Conservation (phyloP, 2,888 invertebrate genomes). For the Aquatica leii region DNA sequence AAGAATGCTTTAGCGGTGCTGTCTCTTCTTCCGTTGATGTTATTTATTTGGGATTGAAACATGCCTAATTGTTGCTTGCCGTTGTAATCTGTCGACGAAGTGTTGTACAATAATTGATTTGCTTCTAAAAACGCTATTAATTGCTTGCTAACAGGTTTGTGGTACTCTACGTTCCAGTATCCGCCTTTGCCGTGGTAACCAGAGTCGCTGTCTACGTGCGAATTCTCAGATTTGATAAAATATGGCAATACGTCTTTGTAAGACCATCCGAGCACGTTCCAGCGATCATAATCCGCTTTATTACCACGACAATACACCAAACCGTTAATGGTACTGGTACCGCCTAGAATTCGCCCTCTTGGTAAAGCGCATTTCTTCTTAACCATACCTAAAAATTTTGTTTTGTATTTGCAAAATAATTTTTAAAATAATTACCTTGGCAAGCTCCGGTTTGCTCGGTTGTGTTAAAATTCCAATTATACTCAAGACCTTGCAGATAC, state of each 20-base stretch:
- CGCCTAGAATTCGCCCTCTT: slow-evolving; percentile 42
- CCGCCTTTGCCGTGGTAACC: slow-evolving; percentile 72
- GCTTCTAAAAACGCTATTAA: slow-evolving; percentile 70
- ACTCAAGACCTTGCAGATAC: slow-evolving; percentile 25
- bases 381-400: slow-evolving; percentile 37
- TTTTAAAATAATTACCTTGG: slow-evolving; percentile 9
- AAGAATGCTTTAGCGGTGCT: slow-evolving; percentile 70
- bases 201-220: slow-evolving; percentile 64
- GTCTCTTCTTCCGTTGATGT: slow-evolving; percentile 66
- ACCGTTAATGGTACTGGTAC: slow-evolving; percentile 41
- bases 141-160: slow-evolving; percentile 69
- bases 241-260: slow-evolving; percentile 53
- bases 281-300: slow-evolving; percentile 38
- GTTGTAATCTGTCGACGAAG: slow-evolving; percentile 70
- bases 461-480: slow-evolving; percentile 29
- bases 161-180: slow-evolving; percentile 70
- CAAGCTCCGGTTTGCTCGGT: slow-evolving; percentile 13
- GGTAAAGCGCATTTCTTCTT: slow-evolving; percentile 35
- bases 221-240: slow-evolving; percentile 52
- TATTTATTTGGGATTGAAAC: slow-evolving; percentile 69
- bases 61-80: slow-evolving; percentile 69
- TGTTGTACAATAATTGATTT: slow-evolving; percentile 65
- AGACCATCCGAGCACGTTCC: slow-evolving; percentile 59
- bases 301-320: slow-evolving; percentile 42
- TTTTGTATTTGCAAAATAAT: background rate